These are phyloP conservation scores for Hyperoplus immaculatus DNA, from an alignment of 2,797 vertebrate species.

Conservation along the genomic window DNA sequence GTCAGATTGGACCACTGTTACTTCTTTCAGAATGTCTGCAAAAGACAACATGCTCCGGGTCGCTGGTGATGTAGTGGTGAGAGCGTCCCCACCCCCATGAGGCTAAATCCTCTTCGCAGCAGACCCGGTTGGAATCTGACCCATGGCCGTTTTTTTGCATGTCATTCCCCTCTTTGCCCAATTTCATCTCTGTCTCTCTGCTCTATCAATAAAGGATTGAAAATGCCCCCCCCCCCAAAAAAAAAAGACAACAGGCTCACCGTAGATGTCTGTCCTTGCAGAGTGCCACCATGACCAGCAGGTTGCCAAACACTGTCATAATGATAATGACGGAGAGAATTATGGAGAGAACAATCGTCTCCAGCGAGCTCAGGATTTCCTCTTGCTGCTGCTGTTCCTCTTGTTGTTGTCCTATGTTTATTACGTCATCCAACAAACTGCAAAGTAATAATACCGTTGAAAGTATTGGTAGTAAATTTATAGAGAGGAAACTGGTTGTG, in stretches of 20 bases:
- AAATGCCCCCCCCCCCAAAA: too few relatives aligned
- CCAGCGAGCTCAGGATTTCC: slow-evolving; percentile 74
- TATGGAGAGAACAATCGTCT: slow-evolving; percentile 80
- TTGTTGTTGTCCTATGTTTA: slow-evolving; percentile 66
- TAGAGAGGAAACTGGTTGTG: neutral
- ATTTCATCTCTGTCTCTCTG: too few relatives aligned
- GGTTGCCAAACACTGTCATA: slow-evolving; percentile 87
- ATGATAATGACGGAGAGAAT: slow-evolving; percentile 86
- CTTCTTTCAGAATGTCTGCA: too few relatives aligned
- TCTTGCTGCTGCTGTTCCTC: slow-evolving; percentile 50
- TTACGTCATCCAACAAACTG: slow-evolving; percentile 81
- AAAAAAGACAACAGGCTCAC: slow-evolving; percentile 60
- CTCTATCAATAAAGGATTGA: too few relatives aligned
- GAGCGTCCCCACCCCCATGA: too few relatives aligned
- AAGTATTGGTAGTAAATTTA: neutral
- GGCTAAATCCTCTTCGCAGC: too few relatives aligned
- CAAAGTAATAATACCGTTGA: neutral
- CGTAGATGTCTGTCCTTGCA: slow-evolving; percentile 88
- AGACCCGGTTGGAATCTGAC: too few relatives aligned
- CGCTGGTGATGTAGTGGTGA: too few relatives aligned
- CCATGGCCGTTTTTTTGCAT: too few relatives aligned
- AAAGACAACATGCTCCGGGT: slow-evolving; percentile 17
- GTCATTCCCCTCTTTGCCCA: too few relatives aligned
- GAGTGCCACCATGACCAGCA: slow-evolving; percentile 89
- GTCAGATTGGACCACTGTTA: neutral